Evolutionary conservation across 2,797 vertebrate species (phyloP).

Genomic region (Halcyon badia): DNA sequence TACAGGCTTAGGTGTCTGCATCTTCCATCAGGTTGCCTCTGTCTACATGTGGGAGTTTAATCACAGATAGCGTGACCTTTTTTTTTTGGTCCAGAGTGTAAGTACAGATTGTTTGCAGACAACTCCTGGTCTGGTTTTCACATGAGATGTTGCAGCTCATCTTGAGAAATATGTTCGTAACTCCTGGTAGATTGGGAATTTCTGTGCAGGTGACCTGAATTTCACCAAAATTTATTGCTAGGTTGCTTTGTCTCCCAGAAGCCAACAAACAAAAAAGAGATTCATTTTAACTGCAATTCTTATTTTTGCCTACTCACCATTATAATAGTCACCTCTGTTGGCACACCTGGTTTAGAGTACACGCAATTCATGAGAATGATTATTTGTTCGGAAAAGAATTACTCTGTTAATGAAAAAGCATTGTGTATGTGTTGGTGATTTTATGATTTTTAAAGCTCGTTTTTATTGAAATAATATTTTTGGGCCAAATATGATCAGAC

Average conservation of each 20-base stretch:
- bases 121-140: rapidly evolving
- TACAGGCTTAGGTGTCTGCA: background rate
- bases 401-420: background rate
- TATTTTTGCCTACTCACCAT: background rate
- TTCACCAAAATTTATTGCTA: background rate
- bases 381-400: background rate
- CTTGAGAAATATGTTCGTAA: background rate
- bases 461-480: background rate
- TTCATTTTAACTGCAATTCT: background rate
- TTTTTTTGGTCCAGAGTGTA: background rate
- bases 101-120: background rate
- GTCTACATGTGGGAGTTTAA: background rate
- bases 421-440: background rate
- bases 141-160: background rate
- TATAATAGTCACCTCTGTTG: background rate
- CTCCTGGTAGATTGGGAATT: background rate
- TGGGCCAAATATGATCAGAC: background rate
- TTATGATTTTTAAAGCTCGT: background rate
- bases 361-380: background rate
- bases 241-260: background rate
- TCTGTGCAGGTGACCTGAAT: background rate
- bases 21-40: background rate
- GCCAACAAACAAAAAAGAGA: background rate
- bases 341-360: background rate
- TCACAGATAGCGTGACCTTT: background rate